Percentiles rank a stretch among this genome's conserved stretches.
phyloP scores from a whole-genome alignment of 2,113 vertebrate species.

The Rhinopomastus cyanomelas region DNA sequence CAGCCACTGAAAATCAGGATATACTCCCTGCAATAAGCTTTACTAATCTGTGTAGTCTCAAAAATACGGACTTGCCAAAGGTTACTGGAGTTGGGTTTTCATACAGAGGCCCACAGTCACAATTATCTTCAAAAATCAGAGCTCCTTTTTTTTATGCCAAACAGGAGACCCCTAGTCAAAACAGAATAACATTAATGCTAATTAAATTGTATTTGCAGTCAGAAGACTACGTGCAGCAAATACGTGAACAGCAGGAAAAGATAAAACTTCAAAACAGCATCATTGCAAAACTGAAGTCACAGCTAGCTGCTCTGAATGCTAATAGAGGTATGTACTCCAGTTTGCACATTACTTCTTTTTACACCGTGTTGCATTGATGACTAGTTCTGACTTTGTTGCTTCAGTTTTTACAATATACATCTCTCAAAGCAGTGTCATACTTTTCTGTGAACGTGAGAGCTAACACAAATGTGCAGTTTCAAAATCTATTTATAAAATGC shows the following conservation, averaged over 20 bases:
- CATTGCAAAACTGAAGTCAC: slow-evolving; percentile 82
- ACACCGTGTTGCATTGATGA: slow-evolving; percentile 36
- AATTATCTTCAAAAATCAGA: neutral
- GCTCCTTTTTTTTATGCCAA: slow-evolving; percentile 12
- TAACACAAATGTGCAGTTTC: slow-evolving; percentile 55
- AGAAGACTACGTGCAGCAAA: slow-evolving; percentile 87
- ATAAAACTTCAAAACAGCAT: slow-evolving; percentile 85
- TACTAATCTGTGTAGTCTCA: neutral
- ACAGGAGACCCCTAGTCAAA: slow-evolving; percentile 7
- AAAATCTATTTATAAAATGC: slow-evolving; percentile 62
- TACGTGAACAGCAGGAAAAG: slow-evolving; percentile 87
- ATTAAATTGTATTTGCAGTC: slow-evolving; percentile 84
- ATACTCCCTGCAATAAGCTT: neutral
- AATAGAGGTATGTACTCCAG: slow-evolving; percentile 73
- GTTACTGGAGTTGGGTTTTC: neutral
- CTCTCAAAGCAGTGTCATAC: slow-evolving; percentile 34
- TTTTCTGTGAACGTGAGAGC: slow-evolving; percentile 43
- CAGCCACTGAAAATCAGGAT: neutral
- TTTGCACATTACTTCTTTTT: slow-evolving; percentile 43
- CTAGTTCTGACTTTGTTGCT: slow-evolving; percentile 45
- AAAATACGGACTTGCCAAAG: neutral
- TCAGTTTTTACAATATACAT: slow-evolving; percentile 52
- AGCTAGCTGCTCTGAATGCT: slow-evolving; percentile 73
- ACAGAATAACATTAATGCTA: slow-evolving; percentile 51
- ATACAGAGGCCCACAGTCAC: neutral